These are phyloP conservation scores for Pristiophorus japonicus DNA, from an alignment of 2,113 vertebrate species.

Conservation along the genomic window DNA sequence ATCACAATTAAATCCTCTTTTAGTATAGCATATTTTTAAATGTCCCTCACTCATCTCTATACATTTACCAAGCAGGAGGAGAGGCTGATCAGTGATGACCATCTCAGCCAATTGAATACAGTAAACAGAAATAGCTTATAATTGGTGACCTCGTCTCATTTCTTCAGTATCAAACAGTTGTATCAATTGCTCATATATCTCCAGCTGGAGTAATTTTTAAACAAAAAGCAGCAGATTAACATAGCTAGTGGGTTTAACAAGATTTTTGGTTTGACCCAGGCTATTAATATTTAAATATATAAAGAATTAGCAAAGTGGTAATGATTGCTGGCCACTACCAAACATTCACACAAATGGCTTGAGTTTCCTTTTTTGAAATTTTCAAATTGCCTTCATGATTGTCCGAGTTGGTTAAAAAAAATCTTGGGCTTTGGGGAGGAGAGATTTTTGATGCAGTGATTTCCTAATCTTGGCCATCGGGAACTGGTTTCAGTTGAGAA, in stretches of 20 bases:
- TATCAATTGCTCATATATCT: background rate
- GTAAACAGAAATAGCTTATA: background rate
- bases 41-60: background rate
- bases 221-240: background rate
- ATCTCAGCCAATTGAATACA: background rate
- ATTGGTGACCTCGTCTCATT: background rate
- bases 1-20: background rate
- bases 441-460: background rate
- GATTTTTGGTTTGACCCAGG: background rate
- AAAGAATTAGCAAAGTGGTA: background rate
- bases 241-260: background rate
- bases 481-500: background rate
- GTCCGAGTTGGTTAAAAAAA: background rate
- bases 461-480: background rate
- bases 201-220: background rate
- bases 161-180: background rate
- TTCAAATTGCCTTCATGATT: background rate
- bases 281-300: background rate
- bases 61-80: background rate
- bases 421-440: background rate
- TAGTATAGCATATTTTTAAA: background rate
- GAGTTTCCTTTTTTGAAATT: background rate
- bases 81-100: background rate
- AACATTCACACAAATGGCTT: background rate
- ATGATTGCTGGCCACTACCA: background rate